Evolutionary conservation across 1,140 invertebrate genomes (phyloP).

Genomic region (Diorhabda sublineata): DNA sequence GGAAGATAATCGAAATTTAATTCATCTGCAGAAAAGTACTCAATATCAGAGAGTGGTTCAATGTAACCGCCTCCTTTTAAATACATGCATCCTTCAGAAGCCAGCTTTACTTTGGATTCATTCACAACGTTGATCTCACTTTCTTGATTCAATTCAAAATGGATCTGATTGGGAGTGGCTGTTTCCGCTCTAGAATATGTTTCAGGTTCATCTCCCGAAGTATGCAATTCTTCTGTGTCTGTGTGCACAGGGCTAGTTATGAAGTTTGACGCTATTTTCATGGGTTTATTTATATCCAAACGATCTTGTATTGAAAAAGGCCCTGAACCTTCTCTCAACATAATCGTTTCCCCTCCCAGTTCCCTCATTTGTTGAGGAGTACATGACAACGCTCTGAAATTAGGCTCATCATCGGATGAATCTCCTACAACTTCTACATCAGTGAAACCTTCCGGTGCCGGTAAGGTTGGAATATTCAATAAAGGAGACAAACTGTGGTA

Average conservation of each 20-base stretch:
- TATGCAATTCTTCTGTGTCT: slow-evolving; percentile 53
- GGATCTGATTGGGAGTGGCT: slow-evolving; percentile 33
- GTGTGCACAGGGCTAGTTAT: slow-evolving; percentile 40
- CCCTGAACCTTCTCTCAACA: slow-evolving; percentile 36
- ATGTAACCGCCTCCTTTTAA: slow-evolving; percentile 47
- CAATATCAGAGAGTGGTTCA: slow-evolving; percentile 51
- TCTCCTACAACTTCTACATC: slow-evolving; percentile 36
- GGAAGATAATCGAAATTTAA: background rate
- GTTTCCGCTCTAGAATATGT: slow-evolving; percentile 32
- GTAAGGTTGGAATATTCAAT: background rate
- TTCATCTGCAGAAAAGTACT: slow-evolving; percentile 45
- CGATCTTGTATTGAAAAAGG: slow-evolving; percentile 33
- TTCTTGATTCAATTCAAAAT: slow-evolving; percentile 45
- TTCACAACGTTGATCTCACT: slow-evolving; percentile 48
- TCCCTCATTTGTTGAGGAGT: slow-evolving; percentile 37
- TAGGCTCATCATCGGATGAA: slow-evolving; percentile 38
- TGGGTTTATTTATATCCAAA: slow-evolving; percentile 20
- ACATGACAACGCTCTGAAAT: slow-evolving; percentile 25
- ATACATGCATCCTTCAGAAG: slow-evolving; percentile 47
- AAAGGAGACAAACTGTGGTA: slow-evolving; percentile 6
- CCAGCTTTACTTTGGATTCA: slow-evolving; percentile 44
- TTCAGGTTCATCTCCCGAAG: slow-evolving; percentile 51
- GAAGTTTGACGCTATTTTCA: background rate
- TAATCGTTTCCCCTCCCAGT: slow-evolving; percentile 34
- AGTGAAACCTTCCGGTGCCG: slow-evolving; percentile 14